Base-by-base conservation (phyloP, 2,113 vertebrate genomes). In the Cyprinus carpio region DNA sequence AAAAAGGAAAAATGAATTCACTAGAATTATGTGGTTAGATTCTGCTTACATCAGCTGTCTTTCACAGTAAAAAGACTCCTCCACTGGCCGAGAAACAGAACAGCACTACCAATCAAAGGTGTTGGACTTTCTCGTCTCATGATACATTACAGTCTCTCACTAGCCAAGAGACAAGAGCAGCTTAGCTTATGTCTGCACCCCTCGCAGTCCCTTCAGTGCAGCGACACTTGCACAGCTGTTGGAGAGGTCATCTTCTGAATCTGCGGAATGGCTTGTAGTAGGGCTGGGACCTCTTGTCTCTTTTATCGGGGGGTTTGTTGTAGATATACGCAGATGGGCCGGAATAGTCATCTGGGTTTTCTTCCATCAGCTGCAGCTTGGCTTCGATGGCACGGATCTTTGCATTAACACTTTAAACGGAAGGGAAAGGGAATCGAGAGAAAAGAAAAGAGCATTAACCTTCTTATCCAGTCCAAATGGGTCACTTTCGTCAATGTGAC, bases 321-420 rank as follows among this genome's bases (percentile, higher is more conserved):
- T 99, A 97, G 69, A 97, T 94, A 87, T 99, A 98, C 25, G 96
- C 93, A 0, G 97, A 96, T 0, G 97, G 96, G 20, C 96, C 96
- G 0, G 96, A 92, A 77, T 96, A 96, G 85, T 97, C 95, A 0
- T 99, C 98, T 4, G 97, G 97, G 79, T 99, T 98, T 90, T 99
- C 97, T 54, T 98, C 97, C 98, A 99, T 99, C 98, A 99, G 99
- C 93, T 99, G 98, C 90, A 99, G 96, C 93, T 99, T 99, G 85
- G 98, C 97, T 93, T 99, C 98, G 54, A 99, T 99, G 90, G 97
- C 98, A 84, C 98, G 97, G 87, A 99, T 99, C 92, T 99, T 99
- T 12, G 97, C 97, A 84, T 95, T 99, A 84, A 97, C 96, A 25
- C 98, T 99, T 91, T 46, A 83, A 86, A 91, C 78, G 83, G 9